These are phyloP conservation scores for Ophiothrix spiculata DNA, from an alignment of 35 echinoderm and acorn worm genomes.

Conservation along the genomic window DNA sequence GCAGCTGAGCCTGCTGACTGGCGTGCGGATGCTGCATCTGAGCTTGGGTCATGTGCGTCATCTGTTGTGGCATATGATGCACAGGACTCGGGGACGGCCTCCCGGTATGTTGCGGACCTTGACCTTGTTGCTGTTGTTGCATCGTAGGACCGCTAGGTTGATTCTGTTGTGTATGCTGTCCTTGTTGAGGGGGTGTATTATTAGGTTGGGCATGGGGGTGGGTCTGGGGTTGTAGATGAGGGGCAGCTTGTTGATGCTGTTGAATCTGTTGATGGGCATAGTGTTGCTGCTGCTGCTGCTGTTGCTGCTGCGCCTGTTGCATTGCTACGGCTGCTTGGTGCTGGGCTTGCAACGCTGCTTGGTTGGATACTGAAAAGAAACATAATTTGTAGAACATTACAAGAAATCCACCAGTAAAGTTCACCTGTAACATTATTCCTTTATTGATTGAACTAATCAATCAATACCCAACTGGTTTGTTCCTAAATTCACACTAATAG, in stretches of 20 bases:
- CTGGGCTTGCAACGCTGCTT: neutral
- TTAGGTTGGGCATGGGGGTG: constrained; percentile 25
- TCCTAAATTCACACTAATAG: neutral
- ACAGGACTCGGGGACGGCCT: constrained; percentile 26
- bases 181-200: constrained; percentile 25
- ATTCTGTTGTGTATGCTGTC: neutral
- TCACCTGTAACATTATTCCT: neutral
- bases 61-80: constrained; percentile 37
- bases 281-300: constrained; percentile 23
- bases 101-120: constrained; percentile 31
- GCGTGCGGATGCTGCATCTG: constrained; percentile 23
- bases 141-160: neutral
- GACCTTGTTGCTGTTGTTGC: constrained; percentile 39
- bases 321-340: constrained; percentile 4
- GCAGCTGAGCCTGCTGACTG: constrained; percentile 7
- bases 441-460: neutral
- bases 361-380: neutral
- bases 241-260: neutral
- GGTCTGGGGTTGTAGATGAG: neutral
- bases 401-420: neutral
- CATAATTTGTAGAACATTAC: neutral
- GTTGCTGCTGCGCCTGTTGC: constrained; percentile 3
- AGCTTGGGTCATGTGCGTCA: constrained; percentile 28
- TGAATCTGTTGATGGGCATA: neutral
- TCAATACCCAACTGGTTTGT: neutral